Base-by-base conservation (phyloP, 2,113 vertebrate species). In the Potamarius usumacintae region DNA sequence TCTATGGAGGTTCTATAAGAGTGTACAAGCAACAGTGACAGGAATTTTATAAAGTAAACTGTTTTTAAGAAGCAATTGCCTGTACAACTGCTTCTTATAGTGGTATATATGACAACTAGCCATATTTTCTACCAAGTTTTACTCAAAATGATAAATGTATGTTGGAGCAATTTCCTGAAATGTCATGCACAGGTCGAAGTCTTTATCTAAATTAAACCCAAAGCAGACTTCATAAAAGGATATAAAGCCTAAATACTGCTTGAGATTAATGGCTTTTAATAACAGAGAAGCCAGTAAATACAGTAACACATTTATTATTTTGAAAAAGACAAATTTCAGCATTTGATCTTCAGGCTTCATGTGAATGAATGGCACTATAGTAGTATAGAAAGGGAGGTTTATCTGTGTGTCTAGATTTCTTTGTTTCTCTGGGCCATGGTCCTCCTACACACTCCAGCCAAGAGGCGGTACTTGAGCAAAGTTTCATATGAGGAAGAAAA, bases 381-480 rank as follows among this genome's bases (percentile, higher is more conserved):
- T 72, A 17, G 57, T 62, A 77, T 62, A 89, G 91, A 84, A 17
- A 60, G 42, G 11, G 79, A 50, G 57, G 79, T 22, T 62, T 81
- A 42, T 60, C 89, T 87, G 25, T 25, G 58, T 20, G 22, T 67
- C 27, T 22, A 60, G 71, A 65, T 78, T 83, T 77, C 82, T 88
- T 88, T 88, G 86, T 88, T 27, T 60, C 22, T 78, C 55, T 65
- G 14, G 60, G 11, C 90, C 79, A n/a, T 27, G 52, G 92, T 94
- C 94, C 93, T 94, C 93, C 94, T 94, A 90, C 94, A 93, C 92
- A 91, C 93, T 91, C 86, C 91, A 92, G 52, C 27, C 53, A 69
- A 94, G 95, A 94, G 95, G 95, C 92, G 95, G 94, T 86, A 91
- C 91, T 90, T 74, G 82, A 71, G 12, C 79, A 90, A 94, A 94